Percentiles rank a stretch among this genome's conserved stretches.
Evolutionary conservation across 2,797 vertebrate genomes (phyloP).

Genomic region (Amblyraja radiata): DNA sequence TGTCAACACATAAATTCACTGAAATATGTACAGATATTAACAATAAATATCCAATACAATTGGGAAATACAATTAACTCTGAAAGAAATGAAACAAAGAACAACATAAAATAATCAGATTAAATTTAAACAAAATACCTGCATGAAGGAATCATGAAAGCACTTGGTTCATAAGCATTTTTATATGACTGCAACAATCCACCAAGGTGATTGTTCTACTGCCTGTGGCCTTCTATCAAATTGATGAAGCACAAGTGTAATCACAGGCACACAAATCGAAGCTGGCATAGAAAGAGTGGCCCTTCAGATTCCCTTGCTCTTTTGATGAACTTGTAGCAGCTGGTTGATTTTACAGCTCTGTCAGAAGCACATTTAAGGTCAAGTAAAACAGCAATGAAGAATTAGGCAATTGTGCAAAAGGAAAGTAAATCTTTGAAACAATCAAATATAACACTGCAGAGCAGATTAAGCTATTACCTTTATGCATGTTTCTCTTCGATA

Average conservation of each 20-base stretch:
- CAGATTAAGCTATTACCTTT: conserved; percentile 25
- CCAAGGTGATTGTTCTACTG: not conserved
- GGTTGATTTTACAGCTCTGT: conserved; percentile 27
- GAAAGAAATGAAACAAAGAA: not conserved
- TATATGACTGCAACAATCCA: not conserved
- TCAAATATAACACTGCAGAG: conserved; percentile 14
- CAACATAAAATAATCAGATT: not conserved
- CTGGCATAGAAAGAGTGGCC: not conserved
- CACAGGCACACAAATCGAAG: conserved; percentile 8
- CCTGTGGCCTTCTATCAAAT: not conserved
- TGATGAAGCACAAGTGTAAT: conserved; percentile 33
- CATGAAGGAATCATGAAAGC: not conserved
- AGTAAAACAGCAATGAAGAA: conserved; percentile 32
- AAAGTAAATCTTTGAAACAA: conserved; percentile 32
- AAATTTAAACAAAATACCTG: not conserved
- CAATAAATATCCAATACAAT: not conserved
- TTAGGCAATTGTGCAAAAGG: conserved; percentile 26
- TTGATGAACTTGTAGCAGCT: conserved; percentile 26
- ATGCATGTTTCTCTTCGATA: conserved; percentile 22
- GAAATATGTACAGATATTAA: too few relatives aligned
- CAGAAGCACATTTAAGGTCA: conserved; percentile 27
- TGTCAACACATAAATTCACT: too few relatives aligned
- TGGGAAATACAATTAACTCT: not conserved
- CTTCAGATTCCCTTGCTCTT: conserved; percentile 8
- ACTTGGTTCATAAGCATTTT: not conserved